Evolutionary conservation across 2,888 invertebrate species (phyloP).

Genomic region (Phaedon cochleariae): DNA sequence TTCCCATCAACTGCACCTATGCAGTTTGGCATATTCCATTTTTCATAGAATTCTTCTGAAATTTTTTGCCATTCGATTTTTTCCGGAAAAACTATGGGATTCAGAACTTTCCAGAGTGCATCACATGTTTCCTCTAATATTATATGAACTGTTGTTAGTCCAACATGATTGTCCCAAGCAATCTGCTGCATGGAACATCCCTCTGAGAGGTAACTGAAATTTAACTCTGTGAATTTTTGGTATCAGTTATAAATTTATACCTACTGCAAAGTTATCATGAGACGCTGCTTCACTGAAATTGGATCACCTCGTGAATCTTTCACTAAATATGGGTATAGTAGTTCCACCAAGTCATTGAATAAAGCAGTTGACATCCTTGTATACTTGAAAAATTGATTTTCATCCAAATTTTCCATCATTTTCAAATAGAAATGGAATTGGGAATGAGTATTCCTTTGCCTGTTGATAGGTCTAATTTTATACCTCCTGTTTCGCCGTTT

Average conservation of each 20-base stretch:
- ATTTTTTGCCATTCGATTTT: background rate
- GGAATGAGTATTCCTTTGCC: background rate
- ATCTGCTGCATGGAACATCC: background rate
- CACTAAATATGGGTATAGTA: background rate
- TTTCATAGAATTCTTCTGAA: background rate
- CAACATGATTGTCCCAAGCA: background rate
- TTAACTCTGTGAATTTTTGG: too few species aligned
- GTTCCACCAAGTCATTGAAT: background rate
- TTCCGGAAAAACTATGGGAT: background rate
- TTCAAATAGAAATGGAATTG: background rate
- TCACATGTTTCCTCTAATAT: background rate
- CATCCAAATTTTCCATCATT: background rate
- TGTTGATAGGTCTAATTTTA: background rate
- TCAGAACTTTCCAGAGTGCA: background rate
- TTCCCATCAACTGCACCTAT: background rate
- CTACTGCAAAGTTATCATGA: background rate
- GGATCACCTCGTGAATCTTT: background rate
- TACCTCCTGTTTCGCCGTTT: background rate
- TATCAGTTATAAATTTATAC: background rate
- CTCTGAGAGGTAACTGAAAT: background rate
- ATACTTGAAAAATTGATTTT: background rate
- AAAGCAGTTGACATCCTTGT: background rate
- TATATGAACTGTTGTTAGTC: background rate
- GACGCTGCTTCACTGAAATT: background rate
- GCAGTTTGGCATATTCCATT: background rate